phyloP scores from a whole-genome alignment of 1,140 invertebrate species.

The Homalodisca vitripennis region DNA sequence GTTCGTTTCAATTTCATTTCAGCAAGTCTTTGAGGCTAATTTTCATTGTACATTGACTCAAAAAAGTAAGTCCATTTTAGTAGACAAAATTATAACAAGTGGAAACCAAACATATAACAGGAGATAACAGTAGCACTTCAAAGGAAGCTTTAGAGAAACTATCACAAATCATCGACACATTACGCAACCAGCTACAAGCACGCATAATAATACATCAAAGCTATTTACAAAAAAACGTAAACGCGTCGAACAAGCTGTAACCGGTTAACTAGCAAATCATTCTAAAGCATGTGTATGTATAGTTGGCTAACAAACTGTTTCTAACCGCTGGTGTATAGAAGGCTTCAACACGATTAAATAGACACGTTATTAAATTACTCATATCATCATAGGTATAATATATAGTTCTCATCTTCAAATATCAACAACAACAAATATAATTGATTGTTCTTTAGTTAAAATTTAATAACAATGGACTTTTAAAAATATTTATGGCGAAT shows the following conservation, averaged over 20 bases:
- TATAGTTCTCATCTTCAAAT: background rate
- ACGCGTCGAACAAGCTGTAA: too few relatives aligned
- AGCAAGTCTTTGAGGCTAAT: too few relatives aligned
- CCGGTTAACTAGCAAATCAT: conserved; percentile 15
- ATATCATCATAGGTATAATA: background rate
- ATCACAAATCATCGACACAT: background rate
- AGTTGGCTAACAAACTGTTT: background rate
- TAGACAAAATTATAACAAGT: too few relatives aligned
- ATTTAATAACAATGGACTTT: conserved; percentile 3
- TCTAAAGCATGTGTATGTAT: conserved; percentile 3
- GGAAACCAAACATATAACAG: too few relatives aligned
- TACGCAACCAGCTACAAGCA: conserved; percentile 4
- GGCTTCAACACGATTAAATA: background rate
- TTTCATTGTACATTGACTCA: too few relatives aligned
- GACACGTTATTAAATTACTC: background rate
- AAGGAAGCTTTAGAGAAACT: too few relatives aligned
- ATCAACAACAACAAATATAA: conserved; percentile 8
- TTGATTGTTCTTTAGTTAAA: background rate
- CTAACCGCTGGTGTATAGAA: background rate
- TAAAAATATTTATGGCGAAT: background rate
- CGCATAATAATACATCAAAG: background rate
- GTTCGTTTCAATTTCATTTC: too few relatives aligned
- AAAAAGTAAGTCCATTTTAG: too few relatives aligned
- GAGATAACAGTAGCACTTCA: too few relatives aligned
- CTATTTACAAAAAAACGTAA: conserved; percentile 5